Percentiles rank a stretch among this genome's conserved stretches.
These are phyloP conservation scores for Rhinogobio ventralis DNA, from an alignment of 2,797 vertebrate species.

Conservation along the genomic window DNA sequence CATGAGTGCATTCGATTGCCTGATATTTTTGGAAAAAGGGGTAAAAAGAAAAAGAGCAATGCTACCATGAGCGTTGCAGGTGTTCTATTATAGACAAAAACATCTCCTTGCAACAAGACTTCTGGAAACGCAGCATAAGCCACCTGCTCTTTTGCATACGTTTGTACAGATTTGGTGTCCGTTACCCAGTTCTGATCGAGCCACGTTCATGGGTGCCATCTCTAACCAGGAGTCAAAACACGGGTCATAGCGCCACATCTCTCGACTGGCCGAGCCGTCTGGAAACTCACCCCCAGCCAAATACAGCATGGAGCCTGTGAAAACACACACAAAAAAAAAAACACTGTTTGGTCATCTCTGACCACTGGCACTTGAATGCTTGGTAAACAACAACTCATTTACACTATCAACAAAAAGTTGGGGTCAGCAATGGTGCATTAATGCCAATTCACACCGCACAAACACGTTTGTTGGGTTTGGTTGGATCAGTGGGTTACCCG, in stretches of 20 bases:
- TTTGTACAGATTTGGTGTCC: not conserved
- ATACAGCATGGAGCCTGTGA: constrained; percentile 78
- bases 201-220: constrained; percentile 84
- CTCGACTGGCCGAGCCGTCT: constrained; percentile 82
- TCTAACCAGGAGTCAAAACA: constrained; percentile 84
- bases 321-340: constrained; percentile 3
- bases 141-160: not conserved
- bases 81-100: not conserved
- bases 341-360: not conserved
- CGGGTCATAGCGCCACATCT: constrained; percentile 86
- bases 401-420: not conserved
- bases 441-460: no score
- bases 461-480: no score
- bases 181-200: constrained; percentile 82
- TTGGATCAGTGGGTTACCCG: no score
- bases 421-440: not conserved
- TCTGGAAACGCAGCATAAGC: not conserved
- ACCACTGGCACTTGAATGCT: not conserved
- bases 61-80: not conserved
- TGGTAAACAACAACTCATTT: not conserved
- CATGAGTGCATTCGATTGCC: not conserved
- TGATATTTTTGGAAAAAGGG: not conserved
- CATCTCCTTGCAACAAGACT: no score
- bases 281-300: constrained; percentile 84
- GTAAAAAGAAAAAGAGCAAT: not conserved